Conservation (phyloP, 2,113 vertebrate genomes). For the Cynoglossus semilaevis region DNA sequence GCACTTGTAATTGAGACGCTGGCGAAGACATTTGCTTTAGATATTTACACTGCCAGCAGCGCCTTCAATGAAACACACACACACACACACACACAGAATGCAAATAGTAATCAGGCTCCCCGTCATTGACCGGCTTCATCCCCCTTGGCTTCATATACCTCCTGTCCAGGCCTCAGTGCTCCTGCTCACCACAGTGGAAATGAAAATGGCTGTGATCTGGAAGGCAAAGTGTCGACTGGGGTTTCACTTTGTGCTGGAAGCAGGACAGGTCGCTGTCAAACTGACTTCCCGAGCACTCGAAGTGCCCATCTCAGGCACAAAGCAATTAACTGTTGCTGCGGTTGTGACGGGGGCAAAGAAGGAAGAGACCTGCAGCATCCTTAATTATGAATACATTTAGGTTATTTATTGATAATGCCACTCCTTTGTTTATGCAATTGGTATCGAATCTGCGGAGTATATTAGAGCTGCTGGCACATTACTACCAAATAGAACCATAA, state of each 20-base stretch:
- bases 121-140: slow-evolving; percentile 22
- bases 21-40: slow-evolving; percentile 37
- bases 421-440: slow-evolving; percentile 14
- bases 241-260: slow-evolving; percentile 43
- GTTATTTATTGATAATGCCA: slow-evolving; percentile 37
- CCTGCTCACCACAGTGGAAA: slow-evolving; percentile 16
- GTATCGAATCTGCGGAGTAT: background rate
- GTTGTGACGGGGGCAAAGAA: slow-evolving; percentile 32
- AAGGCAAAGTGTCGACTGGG: slow-evolving; percentile 36
- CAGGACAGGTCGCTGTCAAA: slow-evolving; percentile 52
- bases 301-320: slow-evolving; percentile 46
- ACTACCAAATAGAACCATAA: background rate
- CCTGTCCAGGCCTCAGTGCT: slow-evolving; percentile 23
- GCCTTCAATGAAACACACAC: slow-evolving; percentile 11
- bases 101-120: slow-evolving; percentile 52
- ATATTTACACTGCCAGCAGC: slow-evolving; percentile 30
- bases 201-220: slow-evolving; percentile 44
- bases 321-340: slow-evolving; percentile 62
- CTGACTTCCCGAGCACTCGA: slow-evolving; percentile 38
- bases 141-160: slow-evolving; percentile 22
- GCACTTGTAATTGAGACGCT: slow-evolving; percentile 32
- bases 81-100: slow-evolving; percentile 20
- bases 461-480: slow-evolving; percentile 6
- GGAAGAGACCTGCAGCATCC: slow-evolving; percentile 18
- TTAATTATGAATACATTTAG: slow-evolving; percentile 50